Conservation (phyloP, 2,888 invertebrate species). For the Dilophus febrilis region DNA sequence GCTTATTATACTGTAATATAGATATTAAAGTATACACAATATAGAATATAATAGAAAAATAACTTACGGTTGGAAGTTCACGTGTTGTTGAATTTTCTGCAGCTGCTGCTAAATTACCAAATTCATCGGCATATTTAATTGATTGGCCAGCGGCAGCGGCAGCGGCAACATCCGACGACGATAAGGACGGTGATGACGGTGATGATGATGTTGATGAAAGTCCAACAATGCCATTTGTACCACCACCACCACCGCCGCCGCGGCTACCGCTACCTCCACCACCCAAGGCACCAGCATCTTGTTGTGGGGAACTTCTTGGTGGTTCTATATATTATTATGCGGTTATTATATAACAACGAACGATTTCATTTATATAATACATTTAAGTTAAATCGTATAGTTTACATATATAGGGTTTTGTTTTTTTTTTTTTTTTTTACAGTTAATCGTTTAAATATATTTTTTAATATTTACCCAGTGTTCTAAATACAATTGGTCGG, state of each 20-base stretch:
- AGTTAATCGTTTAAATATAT: too few species aligned
- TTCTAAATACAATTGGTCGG: slow-evolving; percentile 78
- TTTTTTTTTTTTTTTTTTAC: too few species aligned
- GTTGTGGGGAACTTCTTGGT: slow-evolving; percentile 59
- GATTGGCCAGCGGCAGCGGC: slow-evolving; percentile 8
- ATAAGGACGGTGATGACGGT: slow-evolving; percentile 28
- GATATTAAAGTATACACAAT: too few species aligned
- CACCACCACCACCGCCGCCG: too few species aligned
- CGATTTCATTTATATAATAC: neutral
- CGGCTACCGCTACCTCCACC: too few species aligned
- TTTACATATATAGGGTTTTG: too few species aligned
- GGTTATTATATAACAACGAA: slow-evolving; percentile 5
- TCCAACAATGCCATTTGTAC: slow-evolving; percentile 29
- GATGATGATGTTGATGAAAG: too few species aligned
- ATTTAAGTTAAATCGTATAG: too few species aligned
- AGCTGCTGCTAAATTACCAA: slow-evolving; percentile 12
- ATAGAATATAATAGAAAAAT: too few species aligned
- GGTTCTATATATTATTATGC: slow-evolving; percentile 47
- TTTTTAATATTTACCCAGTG: slow-evolving; percentile 53
- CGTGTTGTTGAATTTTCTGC: slow-evolving; percentile 21
- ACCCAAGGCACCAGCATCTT: slow-evolving; percentile 37
- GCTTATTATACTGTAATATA: too few species aligned
- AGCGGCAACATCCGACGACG: too few species aligned
- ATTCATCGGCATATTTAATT: slow-evolving; percentile 22
- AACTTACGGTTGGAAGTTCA: slow-evolving; percentile 27